Conservation (phyloP, 2,797 vertebrate species). For the Acrossocheilus wenchowensis region DNA sequence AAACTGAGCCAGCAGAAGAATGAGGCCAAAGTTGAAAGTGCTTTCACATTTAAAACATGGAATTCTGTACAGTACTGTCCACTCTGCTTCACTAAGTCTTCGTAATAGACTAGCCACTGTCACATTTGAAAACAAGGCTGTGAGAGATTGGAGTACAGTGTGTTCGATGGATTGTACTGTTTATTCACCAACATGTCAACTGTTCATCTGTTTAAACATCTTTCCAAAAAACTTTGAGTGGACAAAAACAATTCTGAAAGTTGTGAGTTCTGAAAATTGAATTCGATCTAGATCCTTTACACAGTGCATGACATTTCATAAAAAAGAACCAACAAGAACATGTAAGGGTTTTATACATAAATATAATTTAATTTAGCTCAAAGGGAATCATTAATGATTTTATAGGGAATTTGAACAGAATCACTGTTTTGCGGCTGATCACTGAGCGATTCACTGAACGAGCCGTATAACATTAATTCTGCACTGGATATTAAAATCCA, state of each 20-base stretch:
- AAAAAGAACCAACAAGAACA: neutral
- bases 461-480: too few species aligned
- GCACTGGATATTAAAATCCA: too few species aligned
- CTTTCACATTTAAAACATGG: constrained; percentile 21
- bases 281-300: neutral
- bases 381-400: too few species aligned
- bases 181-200: neutral
- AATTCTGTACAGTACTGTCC: constrained; percentile 41
- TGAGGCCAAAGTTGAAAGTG: constrained; percentile 37
- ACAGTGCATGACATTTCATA: neutral
- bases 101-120: constrained; percentile 43
- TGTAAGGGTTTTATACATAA: too few species aligned
- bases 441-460: too few species aligned
- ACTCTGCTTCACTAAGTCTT: constrained; percentile 55
- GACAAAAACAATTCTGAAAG: neutral
- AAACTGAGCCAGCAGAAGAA: constrained; percentile 42
- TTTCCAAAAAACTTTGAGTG: neutral
- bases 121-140: neutral
- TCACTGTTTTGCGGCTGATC: too few species aligned
- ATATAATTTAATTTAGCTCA: too few species aligned
- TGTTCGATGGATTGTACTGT: neutral
- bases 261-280: neutral
- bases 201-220: neutral
- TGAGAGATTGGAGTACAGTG: neutral
- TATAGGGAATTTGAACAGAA: too few species aligned